A percentile compares a stretch with the other conserved stretches of the same genome.
phyloP scores from a whole-genome alignment of 2,888 invertebrate genomes.

The Pollenia amentaria region DNA sequence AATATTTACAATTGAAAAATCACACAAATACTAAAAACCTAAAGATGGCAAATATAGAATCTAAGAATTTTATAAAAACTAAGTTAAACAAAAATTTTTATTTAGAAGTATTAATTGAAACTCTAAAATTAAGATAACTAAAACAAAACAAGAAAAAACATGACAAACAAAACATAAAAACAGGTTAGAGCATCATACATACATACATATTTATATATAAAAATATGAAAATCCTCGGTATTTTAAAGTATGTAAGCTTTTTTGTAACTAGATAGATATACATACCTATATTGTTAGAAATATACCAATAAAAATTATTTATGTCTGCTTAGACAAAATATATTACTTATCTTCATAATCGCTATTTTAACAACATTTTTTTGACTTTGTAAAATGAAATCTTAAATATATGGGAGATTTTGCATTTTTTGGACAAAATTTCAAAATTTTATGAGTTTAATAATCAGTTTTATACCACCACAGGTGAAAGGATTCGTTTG shows the following conservation, averaged over 20 bases:
- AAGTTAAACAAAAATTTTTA: neutral
- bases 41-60: conserved; percentile 2
- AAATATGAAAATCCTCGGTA: too few relatives aligned
- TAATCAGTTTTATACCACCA: too few relatives aligned
- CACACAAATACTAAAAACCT: neutral
- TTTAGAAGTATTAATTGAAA: conserved; percentile 10
- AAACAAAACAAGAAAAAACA: neutral
- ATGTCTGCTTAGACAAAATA: neutral
- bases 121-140: neutral
- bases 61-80: conserved; percentile 30
- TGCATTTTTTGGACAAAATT: conserved; percentile 19
- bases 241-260: neutral
- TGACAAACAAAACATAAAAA: neutral
- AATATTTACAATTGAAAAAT: conserved; percentile 20
- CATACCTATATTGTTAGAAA: too few relatives aligned
- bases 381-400: neutral
- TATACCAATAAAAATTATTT: neutral
- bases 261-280: neutral
- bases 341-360: neutral
- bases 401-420: conserved; percentile 8
- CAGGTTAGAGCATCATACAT: neutral
- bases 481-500: too few relatives aligned
- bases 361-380: neutral
- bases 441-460: neutral
- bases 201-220: too few relatives aligned